Evolutionary conservation across 1,140 invertebrate genomes (phyloP).

Genomic region (Neodiprion pinetum): DNA sequence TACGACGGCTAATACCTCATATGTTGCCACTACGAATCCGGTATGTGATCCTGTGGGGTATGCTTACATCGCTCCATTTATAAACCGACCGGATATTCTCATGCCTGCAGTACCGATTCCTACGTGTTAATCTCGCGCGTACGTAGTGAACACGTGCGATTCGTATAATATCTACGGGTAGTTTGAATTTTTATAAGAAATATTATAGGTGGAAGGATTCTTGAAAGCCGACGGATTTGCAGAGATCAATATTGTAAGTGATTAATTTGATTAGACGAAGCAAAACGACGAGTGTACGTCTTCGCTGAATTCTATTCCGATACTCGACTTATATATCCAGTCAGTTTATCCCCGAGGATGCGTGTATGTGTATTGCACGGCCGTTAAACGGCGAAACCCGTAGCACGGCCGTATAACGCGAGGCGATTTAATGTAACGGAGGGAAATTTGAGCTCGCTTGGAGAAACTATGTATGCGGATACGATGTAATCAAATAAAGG

Average conservation of each 20-base stretch:
- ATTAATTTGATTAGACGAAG: background rate
- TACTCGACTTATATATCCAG: background rate
- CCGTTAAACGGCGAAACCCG: slow-evolving; percentile 25
- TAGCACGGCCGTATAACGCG: slow-evolving; percentile 12
- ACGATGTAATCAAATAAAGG: slow-evolving; percentile 61
- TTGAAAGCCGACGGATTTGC: slow-evolving; percentile 31
- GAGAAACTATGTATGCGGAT: slow-evolving; percentile 58
- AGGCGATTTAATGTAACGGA: slow-evolving; percentile 40
- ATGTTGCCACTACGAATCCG: slow-evolving; percentile 55
- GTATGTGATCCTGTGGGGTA: slow-evolving; percentile 52
- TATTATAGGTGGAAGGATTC: slow-evolving; percentile 22
- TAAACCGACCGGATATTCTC: slow-evolving; percentile 53
- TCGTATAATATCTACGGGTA: too few species aligned
- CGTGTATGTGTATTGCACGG: too few species aligned
- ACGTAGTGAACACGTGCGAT: too few species aligned
- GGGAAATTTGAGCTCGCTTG: slow-evolving; percentile 22
- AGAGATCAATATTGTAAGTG: slow-evolving; percentile 11
- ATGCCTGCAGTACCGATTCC: slow-evolving; percentile 27
- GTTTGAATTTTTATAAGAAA: slow-evolving; percentile 9
- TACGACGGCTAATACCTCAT: slow-evolving; percentile 58
- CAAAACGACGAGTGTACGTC: background rate
- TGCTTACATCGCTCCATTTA: slow-evolving; percentile 58
- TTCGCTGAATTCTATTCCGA: background rate
- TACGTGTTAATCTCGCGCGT: too few species aligned
- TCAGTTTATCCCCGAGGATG: too few species aligned